Conservation (phyloP, 2,797 vertebrate species). For the Decapterus maruadsi region DNA sequence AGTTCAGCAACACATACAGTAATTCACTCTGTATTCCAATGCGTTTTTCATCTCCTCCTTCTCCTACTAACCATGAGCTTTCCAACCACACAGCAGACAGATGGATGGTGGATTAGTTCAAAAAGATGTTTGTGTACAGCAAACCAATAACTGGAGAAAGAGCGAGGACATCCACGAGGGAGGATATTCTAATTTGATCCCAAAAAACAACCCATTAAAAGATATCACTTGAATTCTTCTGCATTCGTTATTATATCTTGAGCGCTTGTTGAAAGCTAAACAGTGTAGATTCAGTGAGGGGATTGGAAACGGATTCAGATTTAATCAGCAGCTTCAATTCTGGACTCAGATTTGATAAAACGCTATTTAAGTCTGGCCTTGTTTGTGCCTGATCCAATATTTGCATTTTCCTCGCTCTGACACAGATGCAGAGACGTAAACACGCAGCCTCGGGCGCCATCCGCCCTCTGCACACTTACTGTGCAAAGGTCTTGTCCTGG, state of each 20-base stretch:
- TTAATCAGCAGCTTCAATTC: background rate
- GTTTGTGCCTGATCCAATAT: background rate
- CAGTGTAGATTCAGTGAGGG: background rate
- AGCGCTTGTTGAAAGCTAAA: background rate
- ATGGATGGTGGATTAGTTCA: background rate
- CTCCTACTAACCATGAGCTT: background rate
- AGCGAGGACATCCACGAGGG: background rate
- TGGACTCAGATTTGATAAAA: background rate
- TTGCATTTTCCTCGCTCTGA: background rate
- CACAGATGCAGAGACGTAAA: background rate
- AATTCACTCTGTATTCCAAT: background rate
- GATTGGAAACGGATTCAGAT: background rate
- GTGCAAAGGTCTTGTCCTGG: constrained; percentile 92
- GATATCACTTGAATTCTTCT: background rate
- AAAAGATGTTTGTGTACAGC: background rate
- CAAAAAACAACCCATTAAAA: background rate
- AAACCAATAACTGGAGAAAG: background rate
- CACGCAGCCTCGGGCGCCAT: background rate
- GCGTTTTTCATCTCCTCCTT: background rate
- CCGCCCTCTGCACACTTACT: constrained; percentile 85
- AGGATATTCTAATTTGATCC: background rate
- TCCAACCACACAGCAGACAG: background rate
- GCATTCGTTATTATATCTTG: background rate
- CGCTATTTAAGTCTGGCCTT: background rate
- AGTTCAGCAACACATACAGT: background rate